Conservation (phyloP, 2,797 vertebrate species). For the Spinus olivaceus region DNA sequence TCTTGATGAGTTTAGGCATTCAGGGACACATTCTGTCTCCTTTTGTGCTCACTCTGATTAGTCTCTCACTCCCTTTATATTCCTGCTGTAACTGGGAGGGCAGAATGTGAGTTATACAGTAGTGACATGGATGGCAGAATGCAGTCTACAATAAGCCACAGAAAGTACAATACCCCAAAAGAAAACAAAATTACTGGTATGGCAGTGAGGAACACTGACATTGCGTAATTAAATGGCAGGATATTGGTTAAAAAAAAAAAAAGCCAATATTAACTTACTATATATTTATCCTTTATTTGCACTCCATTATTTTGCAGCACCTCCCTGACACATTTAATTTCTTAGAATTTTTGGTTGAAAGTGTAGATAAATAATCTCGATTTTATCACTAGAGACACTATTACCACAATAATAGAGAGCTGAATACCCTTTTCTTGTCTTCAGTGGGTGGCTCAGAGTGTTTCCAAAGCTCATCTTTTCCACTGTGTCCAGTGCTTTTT, state of each 20-base stretch:
- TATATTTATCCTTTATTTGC: not conserved
- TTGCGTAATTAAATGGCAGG: not conserved
- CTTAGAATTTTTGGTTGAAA: not conserved
- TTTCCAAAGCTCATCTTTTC: not conserved
- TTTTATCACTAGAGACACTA: not conserved
- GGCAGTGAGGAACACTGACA: not conserved
- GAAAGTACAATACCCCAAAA: not conserved
- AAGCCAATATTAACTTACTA: not conserved
- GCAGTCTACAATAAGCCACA: not conserved
- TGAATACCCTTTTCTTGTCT: not conserved
- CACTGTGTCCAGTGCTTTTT: not conserved
- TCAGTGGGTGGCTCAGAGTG: not conserved
- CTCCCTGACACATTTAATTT: not conserved
- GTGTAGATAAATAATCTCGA: not conserved
- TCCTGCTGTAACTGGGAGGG: slow-evolving; percentile 28
- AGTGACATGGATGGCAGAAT: not conserved
- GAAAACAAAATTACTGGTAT: slow-evolving; percentile 30
- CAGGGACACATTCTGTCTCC: slow-evolving; percentile 37
- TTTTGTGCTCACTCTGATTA: slow-evolving; percentile 57
- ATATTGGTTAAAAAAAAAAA: not conserved
- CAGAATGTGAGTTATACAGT: not conserved
- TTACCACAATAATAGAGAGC: not conserved
- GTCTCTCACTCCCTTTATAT: slow-evolving; percentile 6
- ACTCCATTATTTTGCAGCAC: not conserved
- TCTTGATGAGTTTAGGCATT: slow-evolving; percentile 54